These are phyloP conservation scores for Caranx ignobilis DNA, from an alignment of 2,113 vertebrate species.

Conservation along the genomic window DNA sequence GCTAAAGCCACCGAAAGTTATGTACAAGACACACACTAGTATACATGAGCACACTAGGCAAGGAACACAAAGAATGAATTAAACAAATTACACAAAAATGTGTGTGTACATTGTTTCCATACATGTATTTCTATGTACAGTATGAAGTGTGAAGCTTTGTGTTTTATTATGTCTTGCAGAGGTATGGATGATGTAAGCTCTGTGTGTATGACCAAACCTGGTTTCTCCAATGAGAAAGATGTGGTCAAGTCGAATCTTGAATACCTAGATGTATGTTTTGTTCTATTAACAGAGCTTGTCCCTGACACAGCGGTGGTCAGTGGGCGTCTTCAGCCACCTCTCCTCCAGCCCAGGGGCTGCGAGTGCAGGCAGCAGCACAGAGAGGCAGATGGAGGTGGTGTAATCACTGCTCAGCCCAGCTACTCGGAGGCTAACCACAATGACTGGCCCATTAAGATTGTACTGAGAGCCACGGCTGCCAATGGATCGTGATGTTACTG, in stretches of 20 bases:
- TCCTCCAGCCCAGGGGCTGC: slow-evolving; percentile 29
- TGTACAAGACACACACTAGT: neutral
- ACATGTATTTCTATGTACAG: neutral
- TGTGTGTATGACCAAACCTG: neutral
- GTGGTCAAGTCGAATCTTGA: neutral
- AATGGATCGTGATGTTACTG: neutral
- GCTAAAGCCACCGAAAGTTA: neutral
- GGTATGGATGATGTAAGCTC: neutral
- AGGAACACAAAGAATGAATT: neutral
- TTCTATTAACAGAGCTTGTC: slow-evolving; percentile 8
- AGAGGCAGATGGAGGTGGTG: slow-evolving; percentile 26
- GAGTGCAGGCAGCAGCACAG: slow-evolving; percentile 26
- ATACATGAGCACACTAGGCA: neutral
- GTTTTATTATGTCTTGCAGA: neutral
- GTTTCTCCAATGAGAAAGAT: neutral
- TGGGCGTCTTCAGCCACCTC: slow-evolving; percentile 43
- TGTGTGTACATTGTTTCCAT: neutral
- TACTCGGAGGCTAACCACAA: slow-evolving; percentile 47
- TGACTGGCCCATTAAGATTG: slow-evolving; percentile 39
- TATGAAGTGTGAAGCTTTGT: neutral
- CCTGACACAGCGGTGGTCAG: slow-evolving; percentile 20
- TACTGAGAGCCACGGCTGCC: neutral
- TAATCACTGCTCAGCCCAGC: slow-evolving; percentile 44
- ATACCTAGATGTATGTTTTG: neutral
- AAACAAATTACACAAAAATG: neutral